Percentiles rank a stretch among this genome's conserved stretches.
These are phyloP conservation scores for Paracanthobrama guichenoti DNA, from an alignment of 2,113 vertebrate species.

Conservation along the genomic window DNA sequence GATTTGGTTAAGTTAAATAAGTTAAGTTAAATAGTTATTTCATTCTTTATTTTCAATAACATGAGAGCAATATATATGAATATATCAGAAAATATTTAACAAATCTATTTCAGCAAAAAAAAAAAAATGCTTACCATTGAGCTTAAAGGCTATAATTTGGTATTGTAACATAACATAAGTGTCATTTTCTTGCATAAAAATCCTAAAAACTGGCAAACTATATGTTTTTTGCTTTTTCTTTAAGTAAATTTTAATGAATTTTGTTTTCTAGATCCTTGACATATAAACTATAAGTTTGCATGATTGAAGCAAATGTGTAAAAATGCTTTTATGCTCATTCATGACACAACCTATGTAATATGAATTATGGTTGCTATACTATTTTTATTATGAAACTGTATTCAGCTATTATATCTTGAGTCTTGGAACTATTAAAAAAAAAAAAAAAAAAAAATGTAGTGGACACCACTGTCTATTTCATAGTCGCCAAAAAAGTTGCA, in stretches of 20 bases:
- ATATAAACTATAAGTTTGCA: too few relatives aligned
- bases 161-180: not conserved
- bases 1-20: not conserved
- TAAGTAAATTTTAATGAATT: too few relatives aligned
- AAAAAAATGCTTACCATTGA: not conserved
- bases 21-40: not conserved
- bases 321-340: too few relatives aligned
- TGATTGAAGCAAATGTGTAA: too few relatives aligned
- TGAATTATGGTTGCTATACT: not conserved
- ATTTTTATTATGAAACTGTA: not conserved
- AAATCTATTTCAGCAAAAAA: not conserved
- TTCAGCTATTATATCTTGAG: not conserved
- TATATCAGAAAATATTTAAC: not conserved
- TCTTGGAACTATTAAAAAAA: not conserved
- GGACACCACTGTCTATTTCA: not conserved
- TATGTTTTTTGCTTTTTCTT: too few relatives aligned
- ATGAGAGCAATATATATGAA: not conserved
- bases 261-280: too few relatives aligned
- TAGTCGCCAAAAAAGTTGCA: constrained; percentile 5
- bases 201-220: too few relatives aligned
- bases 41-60: not conserved
- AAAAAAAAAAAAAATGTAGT: not conserved
- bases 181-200: not conserved
- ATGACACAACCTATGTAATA: not conserved
- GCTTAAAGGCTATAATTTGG: not conserved